Evolutionary conservation across 2,888 invertebrate species (phyloP).

Genomic region (Andricus curvator): DNA sequence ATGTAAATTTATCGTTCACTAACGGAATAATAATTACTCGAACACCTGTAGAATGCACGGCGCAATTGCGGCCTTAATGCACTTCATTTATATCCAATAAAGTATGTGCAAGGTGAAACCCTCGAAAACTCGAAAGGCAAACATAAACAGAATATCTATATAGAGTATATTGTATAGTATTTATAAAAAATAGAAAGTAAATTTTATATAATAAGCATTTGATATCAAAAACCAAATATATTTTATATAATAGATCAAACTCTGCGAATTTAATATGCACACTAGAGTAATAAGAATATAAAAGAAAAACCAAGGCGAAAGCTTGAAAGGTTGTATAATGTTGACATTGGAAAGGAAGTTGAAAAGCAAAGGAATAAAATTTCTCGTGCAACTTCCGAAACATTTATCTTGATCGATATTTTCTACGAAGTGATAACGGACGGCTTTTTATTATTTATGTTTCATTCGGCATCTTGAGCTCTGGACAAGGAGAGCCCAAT

Average conservation of each 20-base stretch:
- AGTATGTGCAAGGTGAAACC: constrained; percentile 10
- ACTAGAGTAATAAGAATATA: neutral
- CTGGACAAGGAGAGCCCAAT: constrained; percentile 18
- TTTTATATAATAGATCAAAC: too few species aligned
- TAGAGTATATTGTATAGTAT: neutral
- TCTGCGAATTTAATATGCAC: too few species aligned
- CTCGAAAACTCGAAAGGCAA: neutral
- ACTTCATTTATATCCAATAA: constrained; percentile 3
- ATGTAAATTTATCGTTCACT: constrained; percentile 27
- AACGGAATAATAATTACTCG: constrained; percentile 31
- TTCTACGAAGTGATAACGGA: constrained; percentile 32
- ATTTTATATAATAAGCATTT: too few species aligned
- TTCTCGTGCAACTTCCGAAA: constrained; percentile 36
- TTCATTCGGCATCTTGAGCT: constrained; percentile 28
- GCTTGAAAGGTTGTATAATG: neutral
- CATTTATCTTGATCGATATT: constrained; percentile 28
- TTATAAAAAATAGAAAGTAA: too few species aligned
- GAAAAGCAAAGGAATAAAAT: constrained; percentile 25
- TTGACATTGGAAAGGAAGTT: constrained; percentile 17
- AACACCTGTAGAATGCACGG: constrained; percentile 20
- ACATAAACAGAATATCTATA: neutral
- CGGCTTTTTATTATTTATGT: constrained; percentile 33
- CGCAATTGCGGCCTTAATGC: constrained; percentile 10
- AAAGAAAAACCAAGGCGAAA: neutral
- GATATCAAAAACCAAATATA: too few species aligned